phyloP scores from a whole-genome alignment of 30 jellyfish, hydroid and myxozoan species.

The Morbakka virulenta region DNA sequence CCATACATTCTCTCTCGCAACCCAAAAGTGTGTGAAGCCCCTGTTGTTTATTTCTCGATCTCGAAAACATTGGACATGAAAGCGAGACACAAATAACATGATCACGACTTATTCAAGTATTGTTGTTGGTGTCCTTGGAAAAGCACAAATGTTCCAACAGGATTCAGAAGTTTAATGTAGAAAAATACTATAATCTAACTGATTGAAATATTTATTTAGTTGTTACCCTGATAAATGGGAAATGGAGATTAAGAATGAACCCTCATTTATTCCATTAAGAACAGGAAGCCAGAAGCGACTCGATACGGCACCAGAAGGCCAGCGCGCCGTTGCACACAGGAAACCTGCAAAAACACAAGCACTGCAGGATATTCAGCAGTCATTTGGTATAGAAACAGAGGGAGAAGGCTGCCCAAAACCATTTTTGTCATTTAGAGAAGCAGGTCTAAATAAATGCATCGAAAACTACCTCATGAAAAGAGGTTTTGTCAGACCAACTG shows the following conservation, averaged over 20 bases:
- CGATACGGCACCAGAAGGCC: neutral
- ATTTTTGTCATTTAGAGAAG: slow-evolving; percentile 42
- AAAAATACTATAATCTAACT: no score
- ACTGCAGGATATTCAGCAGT: slow-evolving; percentile 37
- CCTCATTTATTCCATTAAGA: neutral
- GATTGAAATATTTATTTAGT: no score
- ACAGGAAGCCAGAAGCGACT: no score
- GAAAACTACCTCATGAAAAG: neutral
- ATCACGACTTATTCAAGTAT: no score
- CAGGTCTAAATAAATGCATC: slow-evolving; percentile 40
- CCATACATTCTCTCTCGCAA: no score
- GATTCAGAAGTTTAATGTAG: neutral
- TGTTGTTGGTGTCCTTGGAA: no score
- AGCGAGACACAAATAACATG: no score
- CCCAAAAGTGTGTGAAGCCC: no score
- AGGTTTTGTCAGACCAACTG: slow-evolving; percentile 58
- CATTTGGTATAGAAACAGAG: slow-evolving; percentile 73
- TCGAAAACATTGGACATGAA: no score
- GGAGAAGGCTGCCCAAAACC: slow-evolving; percentile 71
- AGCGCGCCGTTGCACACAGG: neutral
- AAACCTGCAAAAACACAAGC: neutral
- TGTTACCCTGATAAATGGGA: neutral
- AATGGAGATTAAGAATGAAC: neutral
- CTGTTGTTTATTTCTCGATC: no score
- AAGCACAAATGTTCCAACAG: no score